Conservation (phyloP, 2,797 vertebrate species). For the Myripristis murdjan region DNA sequence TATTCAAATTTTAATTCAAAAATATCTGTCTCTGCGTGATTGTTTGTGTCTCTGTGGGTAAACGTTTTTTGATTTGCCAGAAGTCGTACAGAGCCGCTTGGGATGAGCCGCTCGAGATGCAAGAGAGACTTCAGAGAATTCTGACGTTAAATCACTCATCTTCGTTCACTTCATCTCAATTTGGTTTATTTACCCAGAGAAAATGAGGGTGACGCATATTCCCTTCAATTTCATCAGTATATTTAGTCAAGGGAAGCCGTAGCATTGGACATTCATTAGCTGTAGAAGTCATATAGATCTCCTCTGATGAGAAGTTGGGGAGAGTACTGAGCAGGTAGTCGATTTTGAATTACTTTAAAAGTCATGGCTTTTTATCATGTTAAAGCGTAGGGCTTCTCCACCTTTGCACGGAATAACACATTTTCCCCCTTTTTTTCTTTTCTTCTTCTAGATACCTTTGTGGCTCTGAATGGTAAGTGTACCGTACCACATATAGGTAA, state of each 20-base stretch:
- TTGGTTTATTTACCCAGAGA: conserved; percentile 44
- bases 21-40: not conserved
- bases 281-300: conserved; percentile 54
- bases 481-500: conserved; percentile 56
- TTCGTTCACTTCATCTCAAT: conserved; percentile 47
- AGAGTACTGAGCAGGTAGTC: conserved; percentile 62
- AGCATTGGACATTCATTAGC: conserved; percentile 54
- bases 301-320: conserved; percentile 63
- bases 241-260: conserved; percentile 59
- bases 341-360: conserved; percentile 72
- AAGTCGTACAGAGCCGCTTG: conserved; percentile 21
- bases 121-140: conserved; percentile 39
- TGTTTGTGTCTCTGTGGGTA: not conserved
- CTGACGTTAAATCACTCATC: conserved; percentile 48
- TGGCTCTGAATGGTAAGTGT: conserved; percentile 98
- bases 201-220: conserved; percentile 49
- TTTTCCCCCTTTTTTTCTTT: conserved; percentile 71
- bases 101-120: conserved; percentile 27
- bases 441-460: conserved; percentile 95
- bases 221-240: conserved; percentile 47
- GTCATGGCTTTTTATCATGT: conserved; percentile 67
- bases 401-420: conserved; percentile 63
- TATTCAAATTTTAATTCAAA: not conserved
- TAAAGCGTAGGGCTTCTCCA: conserved; percentile 54
- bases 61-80: conserved; percentile 32